Evolutionary conservation across 1,140 invertebrate genomes (phyloP).

Genomic region (Dinothrombium tinctorium): DNA sequence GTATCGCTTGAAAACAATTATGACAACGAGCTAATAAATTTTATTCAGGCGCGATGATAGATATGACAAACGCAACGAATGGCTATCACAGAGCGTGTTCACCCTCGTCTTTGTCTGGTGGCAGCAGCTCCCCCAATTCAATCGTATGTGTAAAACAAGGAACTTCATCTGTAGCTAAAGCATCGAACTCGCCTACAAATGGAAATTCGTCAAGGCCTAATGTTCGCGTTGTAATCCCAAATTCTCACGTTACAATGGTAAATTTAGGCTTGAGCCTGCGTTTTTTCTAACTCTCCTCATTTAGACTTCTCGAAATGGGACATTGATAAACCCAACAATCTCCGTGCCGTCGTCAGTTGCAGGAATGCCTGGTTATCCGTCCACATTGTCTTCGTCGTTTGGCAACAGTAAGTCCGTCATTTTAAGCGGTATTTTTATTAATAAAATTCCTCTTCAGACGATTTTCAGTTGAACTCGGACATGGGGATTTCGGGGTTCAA

Average conservation of each 20-base stretch:
- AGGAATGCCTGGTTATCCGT: conserved; percentile 32
- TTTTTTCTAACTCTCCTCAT: neutral
- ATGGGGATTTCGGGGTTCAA: conserved; percentile 17
- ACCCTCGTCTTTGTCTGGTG: conserved; percentile 30
- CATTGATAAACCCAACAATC: conserved; percentile 10
- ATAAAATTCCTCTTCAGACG: conserved; percentile 21
- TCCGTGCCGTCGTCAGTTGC: conserved; percentile 23
- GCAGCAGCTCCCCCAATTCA: conserved; percentile 39
- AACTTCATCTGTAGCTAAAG: neutral
- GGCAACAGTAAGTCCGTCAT: conserved; percentile 33
- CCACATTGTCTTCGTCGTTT: conserved; percentile 34
- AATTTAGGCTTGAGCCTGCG: neutral
- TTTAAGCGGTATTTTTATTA: conserved; percentile 7
- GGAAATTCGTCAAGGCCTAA: conserved; percentile 28
- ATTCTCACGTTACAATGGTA: conserved; percentile 23
- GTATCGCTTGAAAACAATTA: conserved; percentile 31
- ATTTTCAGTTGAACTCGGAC: conserved; percentile 21
- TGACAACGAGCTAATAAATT: neutral
- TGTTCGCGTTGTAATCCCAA: conserved; percentile 57
- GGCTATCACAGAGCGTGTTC: conserved; percentile 41
- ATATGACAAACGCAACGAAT: conserved; percentile 51
- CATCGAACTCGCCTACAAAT: conserved; percentile 8
- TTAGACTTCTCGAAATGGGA: conserved; percentile 4
- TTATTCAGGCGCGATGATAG: conserved; percentile 33
- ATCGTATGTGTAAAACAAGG: conserved; percentile 1